phyloP scores from a whole-genome alignment of 2,113 vertebrate genomes.

The Heloderma charlesbogerti region DNA sequence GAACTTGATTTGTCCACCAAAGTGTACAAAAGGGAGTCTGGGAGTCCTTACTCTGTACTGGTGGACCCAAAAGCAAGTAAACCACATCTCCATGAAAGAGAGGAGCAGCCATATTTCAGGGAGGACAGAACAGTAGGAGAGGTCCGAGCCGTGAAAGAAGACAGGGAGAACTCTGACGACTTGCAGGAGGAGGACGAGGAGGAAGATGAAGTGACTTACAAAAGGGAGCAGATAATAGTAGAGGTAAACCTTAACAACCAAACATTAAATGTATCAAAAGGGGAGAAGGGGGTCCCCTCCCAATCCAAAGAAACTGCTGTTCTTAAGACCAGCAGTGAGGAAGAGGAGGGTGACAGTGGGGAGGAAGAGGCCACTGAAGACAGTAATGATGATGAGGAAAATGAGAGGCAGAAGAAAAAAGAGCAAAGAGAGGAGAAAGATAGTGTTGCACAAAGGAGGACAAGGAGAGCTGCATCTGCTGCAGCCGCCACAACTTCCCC shows the following conservation, averaged over 20 bases:
- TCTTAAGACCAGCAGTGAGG: slow-evolving; percentile 89
- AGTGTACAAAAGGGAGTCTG: slow-evolving; percentile 90
- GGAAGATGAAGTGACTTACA: slow-evolving; percentile 90
- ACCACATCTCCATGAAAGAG: slow-evolving; percentile 79
- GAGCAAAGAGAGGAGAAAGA: slow-evolving; percentile 80
- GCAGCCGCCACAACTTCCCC: slow-evolving; percentile 73
- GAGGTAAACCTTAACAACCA: slow-evolving; percentile 99
- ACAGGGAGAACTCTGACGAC: slow-evolving; percentile 88
- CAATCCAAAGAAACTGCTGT: slow-evolving; percentile 82
- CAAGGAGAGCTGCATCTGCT: slow-evolving; percentile 76
- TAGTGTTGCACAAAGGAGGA: slow-evolving; percentile 80
- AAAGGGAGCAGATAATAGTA: slow-evolving; percentile 98
- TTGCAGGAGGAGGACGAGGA: slow-evolving; percentile 87
- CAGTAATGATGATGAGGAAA: slow-evolving; percentile 83
- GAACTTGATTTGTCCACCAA: slow-evolving; percentile 92
- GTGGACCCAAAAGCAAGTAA: slow-evolving; percentile 91
- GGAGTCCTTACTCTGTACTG: slow-evolving; percentile 90
- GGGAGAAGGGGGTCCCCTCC: slow-evolving; percentile 89
- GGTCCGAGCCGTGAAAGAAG: slow-evolving; percentile 80
- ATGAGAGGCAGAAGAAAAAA: slow-evolving; percentile 84
- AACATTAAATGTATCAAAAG: slow-evolving; percentile 98
- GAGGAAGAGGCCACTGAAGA: slow-evolving; percentile 83
- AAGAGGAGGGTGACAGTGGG: slow-evolving; percentile 86
- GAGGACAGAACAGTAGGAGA: slow-evolving; percentile 81
- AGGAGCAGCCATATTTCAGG: slow-evolving; percentile 90